These are phyloP conservation scores for Saccopteryx bilineata DNA, from an alignment of 2,113 vertebrate genomes.

Conservation along the genomic window DNA sequence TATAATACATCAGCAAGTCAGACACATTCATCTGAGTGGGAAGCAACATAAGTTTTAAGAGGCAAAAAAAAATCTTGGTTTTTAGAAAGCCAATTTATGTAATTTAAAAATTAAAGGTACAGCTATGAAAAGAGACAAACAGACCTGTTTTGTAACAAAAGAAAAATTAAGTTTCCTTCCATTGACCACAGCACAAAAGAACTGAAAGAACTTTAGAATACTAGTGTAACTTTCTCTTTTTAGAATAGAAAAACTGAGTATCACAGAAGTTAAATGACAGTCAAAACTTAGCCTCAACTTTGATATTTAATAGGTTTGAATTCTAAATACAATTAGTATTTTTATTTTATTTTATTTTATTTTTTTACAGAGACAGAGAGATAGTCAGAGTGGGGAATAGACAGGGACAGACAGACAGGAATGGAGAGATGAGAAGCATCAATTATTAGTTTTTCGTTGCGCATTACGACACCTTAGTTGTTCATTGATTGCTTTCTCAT, in stretches of 20 bases:
- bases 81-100: neutral
- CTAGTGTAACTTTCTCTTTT: neutral
- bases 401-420: no score
- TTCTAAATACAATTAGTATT: constrained; percentile 17
- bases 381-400: no score
- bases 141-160: neutral
- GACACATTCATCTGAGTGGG: neutral
- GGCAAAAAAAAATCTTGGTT: neutral
- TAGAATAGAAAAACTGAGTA: constrained; percentile 1
- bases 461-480: no score
- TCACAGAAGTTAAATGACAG: constrained; percentile 11
- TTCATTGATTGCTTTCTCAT: no score
- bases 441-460: no score
- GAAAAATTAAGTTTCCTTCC: neutral
- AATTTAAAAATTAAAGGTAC: neutral
- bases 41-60: neutral
- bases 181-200: neutral
- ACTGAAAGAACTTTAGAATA: neutral
- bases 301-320: constrained; percentile 8
- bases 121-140: neutral
- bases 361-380: no score
- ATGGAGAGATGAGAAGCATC: no score
- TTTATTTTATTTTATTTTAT: no score
- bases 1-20: neutral
- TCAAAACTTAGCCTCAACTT: neutral